Conservation (phyloP, 2,797 vertebrate species). For the Myiothlypis coronata region DNA sequence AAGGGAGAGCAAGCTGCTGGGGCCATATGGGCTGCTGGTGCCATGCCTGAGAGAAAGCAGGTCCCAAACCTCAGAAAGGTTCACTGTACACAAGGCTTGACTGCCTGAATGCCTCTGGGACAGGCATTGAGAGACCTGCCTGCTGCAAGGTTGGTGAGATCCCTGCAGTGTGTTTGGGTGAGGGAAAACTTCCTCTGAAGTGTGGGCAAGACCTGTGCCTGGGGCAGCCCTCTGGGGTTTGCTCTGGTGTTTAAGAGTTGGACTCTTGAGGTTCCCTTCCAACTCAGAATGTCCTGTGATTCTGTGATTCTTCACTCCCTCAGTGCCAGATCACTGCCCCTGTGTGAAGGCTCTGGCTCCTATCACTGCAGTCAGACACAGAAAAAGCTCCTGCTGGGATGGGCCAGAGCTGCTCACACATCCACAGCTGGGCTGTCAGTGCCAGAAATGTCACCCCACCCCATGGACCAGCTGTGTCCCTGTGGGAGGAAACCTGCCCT, state of each 20-base stretch:
- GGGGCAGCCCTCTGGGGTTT: not conserved
- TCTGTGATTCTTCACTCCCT: not conserved
- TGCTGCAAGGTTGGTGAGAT: not conserved
- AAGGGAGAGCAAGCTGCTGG: not conserved
- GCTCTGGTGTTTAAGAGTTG: not conserved
- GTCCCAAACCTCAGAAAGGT: not conserved
- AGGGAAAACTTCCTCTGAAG: not conserved
- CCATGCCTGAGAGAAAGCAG: not conserved
- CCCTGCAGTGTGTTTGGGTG: accelerated
- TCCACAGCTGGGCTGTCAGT: not conserved
- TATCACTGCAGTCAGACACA: not conserved
- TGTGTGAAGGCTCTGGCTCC: not conserved
- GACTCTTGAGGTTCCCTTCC: not conserved
- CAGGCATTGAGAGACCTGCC: accelerated
- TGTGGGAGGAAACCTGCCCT: not conserved
- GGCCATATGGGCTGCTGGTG: not conserved
- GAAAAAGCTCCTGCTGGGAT: not conserved
- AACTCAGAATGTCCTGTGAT: not conserved
- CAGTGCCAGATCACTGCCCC: not conserved
- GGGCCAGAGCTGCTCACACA: not conserved
- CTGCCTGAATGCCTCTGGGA: not conserved
- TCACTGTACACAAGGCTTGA: accelerated
- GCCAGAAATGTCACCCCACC: not conserved
- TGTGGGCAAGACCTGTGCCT: not conserved
- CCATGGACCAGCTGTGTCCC: accelerated